A percentile compares a stretch with the other conserved stretches of the same genome.
Conservation (phyloP, 2,888 invertebrate species). For the Sepioteuthis lessoniana region DNA sequence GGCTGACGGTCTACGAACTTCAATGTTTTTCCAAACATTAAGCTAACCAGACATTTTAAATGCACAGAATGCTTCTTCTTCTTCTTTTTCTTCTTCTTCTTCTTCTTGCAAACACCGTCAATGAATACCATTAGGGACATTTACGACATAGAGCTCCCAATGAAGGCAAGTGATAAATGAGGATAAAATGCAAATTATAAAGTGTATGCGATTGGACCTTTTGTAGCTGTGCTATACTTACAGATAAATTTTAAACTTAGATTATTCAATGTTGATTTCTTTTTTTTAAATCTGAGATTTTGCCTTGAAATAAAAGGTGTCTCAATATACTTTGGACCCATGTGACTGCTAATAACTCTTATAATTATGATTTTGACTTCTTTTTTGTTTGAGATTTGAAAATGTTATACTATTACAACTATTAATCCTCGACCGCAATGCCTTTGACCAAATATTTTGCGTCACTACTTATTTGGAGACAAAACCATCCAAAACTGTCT, state of each 20-base stretch:
- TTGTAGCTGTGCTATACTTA: not conserved
- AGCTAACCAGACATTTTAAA: not conserved
- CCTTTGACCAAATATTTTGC: no score
- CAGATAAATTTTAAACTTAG: not conserved
- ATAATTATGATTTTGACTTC: no score
- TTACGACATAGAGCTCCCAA: not conserved
- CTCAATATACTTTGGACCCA: no score
- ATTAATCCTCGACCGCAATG: no score
- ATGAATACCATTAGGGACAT: not conserved
- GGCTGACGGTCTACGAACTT: not conserved
- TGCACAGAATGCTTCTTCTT: not conserved
- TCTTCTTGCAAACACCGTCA: not conserved
- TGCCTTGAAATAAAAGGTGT: no score
- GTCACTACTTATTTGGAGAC: no score
- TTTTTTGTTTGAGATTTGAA: no score
- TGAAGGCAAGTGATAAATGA: not conserved
- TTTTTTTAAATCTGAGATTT: no score
- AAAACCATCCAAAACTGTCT: no score
- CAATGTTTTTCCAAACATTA: constrained; percentile 11
- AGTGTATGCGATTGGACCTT: not conserved
- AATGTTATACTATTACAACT: no score
- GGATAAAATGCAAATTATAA: not conserved
- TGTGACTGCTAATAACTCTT: no score
- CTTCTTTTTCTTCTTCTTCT: not conserved
- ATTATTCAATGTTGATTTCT: no score